Evolutionary conservation across 2,888 invertebrate species (phyloP).

Genomic region (Nomada hirtipes): DNA sequence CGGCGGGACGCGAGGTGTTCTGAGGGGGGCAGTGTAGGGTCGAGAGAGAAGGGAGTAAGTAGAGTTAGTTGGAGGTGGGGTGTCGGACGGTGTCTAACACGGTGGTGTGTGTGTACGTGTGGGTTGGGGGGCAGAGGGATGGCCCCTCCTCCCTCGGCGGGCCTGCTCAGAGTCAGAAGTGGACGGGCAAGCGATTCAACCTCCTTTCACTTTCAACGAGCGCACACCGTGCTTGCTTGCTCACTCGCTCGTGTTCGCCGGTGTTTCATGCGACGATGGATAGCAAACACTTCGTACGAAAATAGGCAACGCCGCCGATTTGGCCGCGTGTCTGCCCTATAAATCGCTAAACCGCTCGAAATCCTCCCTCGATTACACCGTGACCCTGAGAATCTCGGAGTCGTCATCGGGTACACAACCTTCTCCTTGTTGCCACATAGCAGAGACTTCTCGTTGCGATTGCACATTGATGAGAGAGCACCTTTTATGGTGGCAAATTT

Average conservation of each 20-base stretch:
- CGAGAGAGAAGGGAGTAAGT: constrained; percentile 53
- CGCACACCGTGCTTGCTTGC: constrained; percentile 77
- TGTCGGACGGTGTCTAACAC: constrained; percentile 36
- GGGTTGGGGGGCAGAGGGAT: constrained; percentile 42
- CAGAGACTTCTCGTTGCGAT: background rate
- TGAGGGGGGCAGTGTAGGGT: constrained; percentile 41
- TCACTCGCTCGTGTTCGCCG: constrained; percentile 53
- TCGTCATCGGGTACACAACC: constrained; percentile 26
- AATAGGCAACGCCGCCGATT: constrained; percentile 79
- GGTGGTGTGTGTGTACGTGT: background rate
- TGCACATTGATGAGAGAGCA: constrained; percentile 5
- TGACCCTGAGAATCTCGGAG: constrained; percentile 26
- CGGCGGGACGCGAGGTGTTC: constrained; percentile 58
- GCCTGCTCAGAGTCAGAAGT: constrained; percentile 76
- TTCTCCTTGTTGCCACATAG: constrained; percentile 21
- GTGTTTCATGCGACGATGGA: constrained; percentile 66
- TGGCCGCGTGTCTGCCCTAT: constrained; percentile 65
- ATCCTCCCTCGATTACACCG: constrained; percentile 50
- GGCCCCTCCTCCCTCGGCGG: constrained; percentile 58
- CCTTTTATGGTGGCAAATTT: constrained; percentile 28
- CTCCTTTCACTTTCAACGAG: constrained; percentile 85
- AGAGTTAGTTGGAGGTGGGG: constrained; percentile 52
- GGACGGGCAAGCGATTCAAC: constrained; percentile 82
- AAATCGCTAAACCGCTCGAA: constrained; percentile 48
- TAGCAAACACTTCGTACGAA: constrained; percentile 73